phyloP scores from a whole-genome alignment of 92 coral and sea anemone genomes.

The Paramuricea clavata region DNA sequence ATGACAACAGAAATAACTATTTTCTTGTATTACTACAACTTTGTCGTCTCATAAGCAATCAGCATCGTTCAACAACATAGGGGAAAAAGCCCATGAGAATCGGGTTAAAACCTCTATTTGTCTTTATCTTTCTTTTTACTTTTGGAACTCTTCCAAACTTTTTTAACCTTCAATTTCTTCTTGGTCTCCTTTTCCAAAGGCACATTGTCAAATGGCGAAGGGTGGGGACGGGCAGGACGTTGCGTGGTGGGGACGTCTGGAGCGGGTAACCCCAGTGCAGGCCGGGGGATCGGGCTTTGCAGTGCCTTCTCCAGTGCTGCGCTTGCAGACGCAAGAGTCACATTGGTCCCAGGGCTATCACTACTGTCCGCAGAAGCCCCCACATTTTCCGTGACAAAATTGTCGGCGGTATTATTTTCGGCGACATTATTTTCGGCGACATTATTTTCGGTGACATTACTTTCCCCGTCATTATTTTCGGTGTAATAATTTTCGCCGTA shows the following conservation, averaged over 20 bases:
- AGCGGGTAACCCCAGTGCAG: conserved; percentile 5
- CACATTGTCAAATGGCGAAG: conserved; percentile 12
- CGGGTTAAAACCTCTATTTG: too few species aligned
- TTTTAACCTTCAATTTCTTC: not conserved
- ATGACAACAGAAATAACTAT: too few species aligned
- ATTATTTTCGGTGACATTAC: not conserved
- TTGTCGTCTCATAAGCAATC: too few species aligned
- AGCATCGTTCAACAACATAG: not conserved
- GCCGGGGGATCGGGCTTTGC: not conserved
- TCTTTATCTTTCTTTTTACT: conserved; percentile 9
- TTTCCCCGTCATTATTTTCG: not conserved
- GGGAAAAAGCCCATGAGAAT: not conserved
- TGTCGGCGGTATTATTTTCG: not conserved
- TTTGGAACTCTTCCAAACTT: conserved; percentile 1
- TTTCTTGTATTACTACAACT: too few species aligned
- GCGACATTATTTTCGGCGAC: not conserved
- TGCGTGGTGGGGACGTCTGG: not conserved
- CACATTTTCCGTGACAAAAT: not conserved
- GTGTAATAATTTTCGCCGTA: not conserved
- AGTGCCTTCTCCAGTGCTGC: not conserved
- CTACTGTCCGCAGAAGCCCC: not conserved
- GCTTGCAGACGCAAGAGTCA: not conserved
- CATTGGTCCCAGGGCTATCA: not conserved
- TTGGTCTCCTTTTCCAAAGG: not conserved
- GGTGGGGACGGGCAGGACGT: conserved; percentile 8